phyloP scores from a whole-genome alignment of 2,888 invertebrate species.

The Chorisops tibialis region DNA sequence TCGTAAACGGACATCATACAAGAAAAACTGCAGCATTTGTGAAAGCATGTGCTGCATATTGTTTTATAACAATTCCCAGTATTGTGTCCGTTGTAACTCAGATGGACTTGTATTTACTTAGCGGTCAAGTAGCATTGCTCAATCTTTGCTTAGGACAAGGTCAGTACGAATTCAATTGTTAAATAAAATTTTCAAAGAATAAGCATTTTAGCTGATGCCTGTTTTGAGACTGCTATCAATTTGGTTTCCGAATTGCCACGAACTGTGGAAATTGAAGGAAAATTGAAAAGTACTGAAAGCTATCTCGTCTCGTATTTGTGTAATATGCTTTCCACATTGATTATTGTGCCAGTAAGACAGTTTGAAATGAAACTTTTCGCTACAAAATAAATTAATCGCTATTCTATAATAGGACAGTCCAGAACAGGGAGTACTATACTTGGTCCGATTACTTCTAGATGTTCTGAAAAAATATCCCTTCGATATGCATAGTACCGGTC shows the following conservation, averaged over 20 bases:
- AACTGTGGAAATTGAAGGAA: slow-evolving; percentile 69
- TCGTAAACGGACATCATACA: slow-evolving; percentile 72
- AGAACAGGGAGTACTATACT: slow-evolving; percentile 79
- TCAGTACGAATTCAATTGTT: slow-evolving; percentile 42
- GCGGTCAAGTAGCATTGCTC: slow-evolving; percentile 83
- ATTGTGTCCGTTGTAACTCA: slow-evolving; percentile 74
- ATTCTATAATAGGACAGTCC: slow-evolving; percentile 71
- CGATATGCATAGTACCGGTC: slow-evolving; percentile 63
- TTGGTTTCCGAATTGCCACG: slow-evolving; percentile 75
- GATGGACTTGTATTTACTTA: slow-evolving; percentile 80
- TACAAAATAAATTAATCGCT: neutral
- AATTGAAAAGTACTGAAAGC: slow-evolving; percentile 67
- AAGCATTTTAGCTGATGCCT: slow-evolving; percentile 75
- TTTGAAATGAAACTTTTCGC: neutral
- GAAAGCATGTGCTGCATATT: slow-evolving; percentile 91
- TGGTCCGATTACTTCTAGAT: slow-evolving; percentile 76
- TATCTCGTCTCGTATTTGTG: slow-evolving; percentile 68
- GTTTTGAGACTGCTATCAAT: slow-evolving; percentile 83
- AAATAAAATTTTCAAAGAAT: no score
- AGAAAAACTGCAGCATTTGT: slow-evolving; percentile 81
- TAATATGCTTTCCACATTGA: slow-evolving; percentile 76
- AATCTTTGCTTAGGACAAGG: slow-evolving; percentile 92
- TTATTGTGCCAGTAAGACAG: slow-evolving; percentile 69
- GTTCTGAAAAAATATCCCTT: slow-evolving; percentile 73
- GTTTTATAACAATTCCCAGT: slow-evolving; percentile 96